Base-by-base conservation (phyloP, 2,797 vertebrate species). In the Ispidina picta region DNA sequence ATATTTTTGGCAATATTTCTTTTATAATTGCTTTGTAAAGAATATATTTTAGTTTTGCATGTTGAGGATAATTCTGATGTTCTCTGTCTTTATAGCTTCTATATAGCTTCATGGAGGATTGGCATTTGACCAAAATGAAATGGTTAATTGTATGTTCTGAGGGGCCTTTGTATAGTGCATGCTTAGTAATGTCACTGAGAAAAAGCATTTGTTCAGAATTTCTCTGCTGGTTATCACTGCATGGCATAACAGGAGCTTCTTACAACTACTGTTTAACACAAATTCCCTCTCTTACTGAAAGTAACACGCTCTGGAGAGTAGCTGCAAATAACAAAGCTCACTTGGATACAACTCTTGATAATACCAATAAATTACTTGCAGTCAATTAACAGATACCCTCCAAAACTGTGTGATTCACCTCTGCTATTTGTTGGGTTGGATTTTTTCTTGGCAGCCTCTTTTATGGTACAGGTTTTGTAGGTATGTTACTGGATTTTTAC, bases 321-420 rank as follows among this genome's bases (percentile, higher is more conserved):
- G 68, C 64, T 64, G n/a, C 41, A 68, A 33, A 22, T 1, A 10
- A 14, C 18, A 11, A 28, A 20, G 52, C 37, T 74, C 31, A 1
- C 15, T 64, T 70, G 9, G 65, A 55, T 60, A 33, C 28, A 52
- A 4, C 14, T 66, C 49, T 56, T 25, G 70, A 3, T 5, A 15
- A 56, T n/a, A 29, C 9, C 58, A 22, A 8, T 12, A 14, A 68
- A 41, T 29, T 10, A 0, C 33, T 37, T 22, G 41, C 23, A 33
- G 14, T 64, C 28, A 8, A 1, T 48, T 10, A 35, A 20, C 55
- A 72, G 46, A 22, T 0, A 2, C 25, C 1, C 2, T 37, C 20
- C 29, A 4, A 2, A 7, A 25, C 35, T 7, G 21, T 39, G 70
- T 31, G 66, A 58, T 37, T 49, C 2, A 0, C 21, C n/a, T 9